These are phyloP conservation scores for Macrochelys suwanniensis DNA, from an alignment of 2,797 vertebrate genomes.

Conservation along the genomic window DNA sequence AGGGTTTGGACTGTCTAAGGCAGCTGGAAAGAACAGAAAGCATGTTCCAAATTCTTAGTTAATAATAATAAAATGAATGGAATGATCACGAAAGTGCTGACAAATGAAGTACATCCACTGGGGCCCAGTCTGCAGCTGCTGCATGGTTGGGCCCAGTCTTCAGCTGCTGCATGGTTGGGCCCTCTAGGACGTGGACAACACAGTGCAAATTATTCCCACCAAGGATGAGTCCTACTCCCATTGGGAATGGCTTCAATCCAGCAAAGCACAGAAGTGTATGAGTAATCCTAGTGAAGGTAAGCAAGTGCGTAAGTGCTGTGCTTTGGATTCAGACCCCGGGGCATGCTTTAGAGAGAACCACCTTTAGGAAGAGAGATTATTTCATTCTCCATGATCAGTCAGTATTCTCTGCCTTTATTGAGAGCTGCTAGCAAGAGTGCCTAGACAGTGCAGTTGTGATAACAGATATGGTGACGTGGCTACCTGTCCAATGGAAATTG, in stretches of 20 bases:
- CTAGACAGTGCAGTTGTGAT: background rate
- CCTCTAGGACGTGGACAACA: background rate
- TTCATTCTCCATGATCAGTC: background rate
- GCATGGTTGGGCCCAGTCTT: background rate
- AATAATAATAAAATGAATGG: background rate
- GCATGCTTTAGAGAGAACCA: background rate
- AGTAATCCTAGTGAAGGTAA: background rate
- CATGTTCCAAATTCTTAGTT: background rate
- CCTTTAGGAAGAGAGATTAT: background rate
- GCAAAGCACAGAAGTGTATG: background rate
- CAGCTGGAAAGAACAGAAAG: background rate
- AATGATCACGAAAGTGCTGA: background rate
- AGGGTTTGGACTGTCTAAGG: background rate
- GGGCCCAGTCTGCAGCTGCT: background rate
- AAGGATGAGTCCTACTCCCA: background rate
- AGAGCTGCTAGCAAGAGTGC: background rate
- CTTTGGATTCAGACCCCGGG: background rate
- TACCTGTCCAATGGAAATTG: accelerated
- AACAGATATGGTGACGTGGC: no score
- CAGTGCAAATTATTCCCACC: background rate
- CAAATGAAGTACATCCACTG: background rate
- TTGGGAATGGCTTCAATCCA: background rate
- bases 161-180: background rate
- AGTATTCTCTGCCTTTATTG: background rate
- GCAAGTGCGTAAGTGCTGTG: background rate